Base-by-base conservation (phyloP, 2,888 invertebrate species). In the Apamea anceps region DNA sequence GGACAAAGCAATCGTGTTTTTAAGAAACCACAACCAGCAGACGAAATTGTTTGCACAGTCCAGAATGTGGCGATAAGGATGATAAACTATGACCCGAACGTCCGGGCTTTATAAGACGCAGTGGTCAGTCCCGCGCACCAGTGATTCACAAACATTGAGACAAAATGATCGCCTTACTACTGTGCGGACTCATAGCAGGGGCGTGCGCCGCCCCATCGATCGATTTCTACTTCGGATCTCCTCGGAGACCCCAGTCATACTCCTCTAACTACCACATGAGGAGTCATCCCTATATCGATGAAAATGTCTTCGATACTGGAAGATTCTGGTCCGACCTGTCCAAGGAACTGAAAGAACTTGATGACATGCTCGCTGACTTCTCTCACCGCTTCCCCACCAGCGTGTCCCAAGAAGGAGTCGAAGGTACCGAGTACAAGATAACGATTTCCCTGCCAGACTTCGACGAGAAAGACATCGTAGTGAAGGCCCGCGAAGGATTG, bases 381-480 rank as follows among this genome's bases (percentile, higher is more conserved):
- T 83, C 88, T 63, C 87, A 80, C 8, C 92, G 87, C 4, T 96
- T 95, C 88, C 94, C 96, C 0, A 87, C 84, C 7, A 80, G 86
- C 28, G 79, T 86, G 2, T 84, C 92, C 0, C 88, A 85, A 8
- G 93, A 91, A 74, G 91, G 91, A 7, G 71, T 95, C 4, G 90
- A 90, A 45, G 95, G 94, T 12, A 92, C 93, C 71, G 89, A 95
- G 60, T 96, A 96, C 86, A 93, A 91, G 67, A 87, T 96, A 3
- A 93, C 89, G 0, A 92, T 96, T 8, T 85, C 92, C 0, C 81
- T 96, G 1, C 54, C 82, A 12, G 95, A 93, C 0, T 96, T 92
- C 77, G 91, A 94, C 0, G 95, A 95, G 72, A 94, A 94, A 45
- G 96, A 96, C 13, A 94, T 96, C 18, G 88, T 92, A 0, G 96